A percentile compares a stretch with the other conserved stretches of the same genome.
Evolutionary conservation across 53 echinoderm and acorn worm species (phyloP).

Genomic region (Crossaster papposus): DNA sequence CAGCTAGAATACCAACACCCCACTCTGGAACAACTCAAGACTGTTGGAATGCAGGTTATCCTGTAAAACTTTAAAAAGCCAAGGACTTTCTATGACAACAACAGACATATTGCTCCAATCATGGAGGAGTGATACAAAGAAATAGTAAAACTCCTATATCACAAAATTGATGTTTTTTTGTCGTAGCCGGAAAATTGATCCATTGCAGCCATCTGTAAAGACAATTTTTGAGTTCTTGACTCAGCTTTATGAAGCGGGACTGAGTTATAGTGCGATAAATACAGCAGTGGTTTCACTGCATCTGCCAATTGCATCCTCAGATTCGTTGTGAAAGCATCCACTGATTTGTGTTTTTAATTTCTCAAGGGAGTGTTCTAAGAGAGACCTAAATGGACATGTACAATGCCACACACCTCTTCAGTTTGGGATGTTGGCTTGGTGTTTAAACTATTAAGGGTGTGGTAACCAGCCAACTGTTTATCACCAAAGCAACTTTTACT

Average conservation of each 20-base stretch:
- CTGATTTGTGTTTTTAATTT: neutral
- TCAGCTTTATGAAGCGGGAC: constrained; percentile 8
- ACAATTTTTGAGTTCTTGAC: neutral
- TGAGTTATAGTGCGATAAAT: neutral
- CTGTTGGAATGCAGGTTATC: constrained; percentile 37
- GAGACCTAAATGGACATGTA: too few species aligned
- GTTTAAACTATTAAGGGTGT: neutral
- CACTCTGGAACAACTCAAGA: constrained; percentile 9
- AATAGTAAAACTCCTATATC: constrained; percentile 5
- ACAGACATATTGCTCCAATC: constrained; percentile 21
- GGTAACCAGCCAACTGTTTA: neutral
- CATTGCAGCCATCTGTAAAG: constrained; percentile 11
- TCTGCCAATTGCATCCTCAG: constrained; percentile 12
- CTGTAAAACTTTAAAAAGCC: constrained; percentile 6
- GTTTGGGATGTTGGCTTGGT: constrained; percentile 17
- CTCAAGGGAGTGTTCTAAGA: constrained; percentile 24
- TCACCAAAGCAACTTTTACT: constrained; percentile 20
- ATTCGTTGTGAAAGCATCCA: neutral
- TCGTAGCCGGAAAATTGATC: constrained; percentile 3
- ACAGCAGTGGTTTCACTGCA: constrained; percentile 1
- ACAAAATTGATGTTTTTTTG: neutral
- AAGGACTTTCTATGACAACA: constrained; percentile 16
- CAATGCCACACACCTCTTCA: constrained; percentile 5
- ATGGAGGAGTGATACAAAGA: constrained; percentile 22
- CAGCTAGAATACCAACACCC: neutral